Evolutionary conservation across 2,888 invertebrate genomes (phyloP).

Genomic region (Dryococelus australis): DNA sequence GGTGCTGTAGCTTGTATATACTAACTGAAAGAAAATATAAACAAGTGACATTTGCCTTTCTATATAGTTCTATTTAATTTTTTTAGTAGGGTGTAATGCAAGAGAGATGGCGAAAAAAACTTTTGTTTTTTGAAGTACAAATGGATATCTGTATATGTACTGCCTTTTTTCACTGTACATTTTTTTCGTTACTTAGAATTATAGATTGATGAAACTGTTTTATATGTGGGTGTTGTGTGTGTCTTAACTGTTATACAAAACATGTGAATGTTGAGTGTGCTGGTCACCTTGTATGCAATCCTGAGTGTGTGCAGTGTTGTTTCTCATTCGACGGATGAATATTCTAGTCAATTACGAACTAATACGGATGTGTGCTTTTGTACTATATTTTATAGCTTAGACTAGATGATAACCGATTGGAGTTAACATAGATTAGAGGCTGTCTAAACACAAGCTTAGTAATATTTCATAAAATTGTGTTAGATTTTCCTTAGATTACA

Average conservation of each 20-base stretch:
- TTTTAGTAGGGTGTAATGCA: background rate
- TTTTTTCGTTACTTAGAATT: background rate
- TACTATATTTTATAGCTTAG: background rate
- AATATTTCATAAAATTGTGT: background rate
- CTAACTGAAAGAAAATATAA: background rate
- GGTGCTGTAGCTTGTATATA: background rate
- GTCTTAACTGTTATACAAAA: background rate
- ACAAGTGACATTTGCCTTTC: background rate
- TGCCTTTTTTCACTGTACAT: background rate
- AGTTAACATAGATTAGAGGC: background rate
- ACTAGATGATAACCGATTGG: background rate
- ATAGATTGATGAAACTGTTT: background rate
- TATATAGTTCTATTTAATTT: background rate
- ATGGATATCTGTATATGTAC: background rate
- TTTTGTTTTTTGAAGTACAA: conserved; percentile 11
- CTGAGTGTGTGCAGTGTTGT: background rate
- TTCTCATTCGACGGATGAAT: conserved; percentile 7
- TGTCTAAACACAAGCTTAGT: background rate
- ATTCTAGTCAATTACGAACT: conserved; percentile 16
- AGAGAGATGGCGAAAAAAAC: background rate
- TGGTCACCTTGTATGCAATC: background rate
- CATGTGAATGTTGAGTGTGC: background rate
- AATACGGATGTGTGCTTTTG: conserved; percentile 8
- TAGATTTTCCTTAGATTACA: background rate
- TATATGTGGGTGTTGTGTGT: background rate